phyloP scores from a whole-genome alignment of 1,140 invertebrate genomes.

The Brachionus sp. region DNA sequence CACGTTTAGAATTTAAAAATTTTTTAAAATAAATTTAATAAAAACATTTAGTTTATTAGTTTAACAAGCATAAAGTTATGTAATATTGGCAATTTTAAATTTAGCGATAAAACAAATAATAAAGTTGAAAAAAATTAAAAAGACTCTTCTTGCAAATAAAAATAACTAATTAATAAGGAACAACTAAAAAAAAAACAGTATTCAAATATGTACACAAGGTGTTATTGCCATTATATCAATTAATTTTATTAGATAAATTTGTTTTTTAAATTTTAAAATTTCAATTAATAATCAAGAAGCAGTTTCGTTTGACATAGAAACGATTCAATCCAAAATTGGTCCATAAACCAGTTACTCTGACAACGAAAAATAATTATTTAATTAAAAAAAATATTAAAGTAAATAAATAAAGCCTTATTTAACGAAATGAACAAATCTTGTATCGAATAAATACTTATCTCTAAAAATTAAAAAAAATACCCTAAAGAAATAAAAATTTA shows the following conservation, averaged over 20 bases:
- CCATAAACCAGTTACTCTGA: not conserved
- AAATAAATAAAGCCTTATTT: not conserved
- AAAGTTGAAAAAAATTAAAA: not conserved
- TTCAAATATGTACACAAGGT: not conserved
- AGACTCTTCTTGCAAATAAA: not conserved
- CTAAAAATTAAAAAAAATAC: not conserved
- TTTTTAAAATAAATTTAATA: not conserved
- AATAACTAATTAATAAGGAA: not conserved
- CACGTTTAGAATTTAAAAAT: not conserved
- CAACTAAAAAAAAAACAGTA: too few relatives aligned
- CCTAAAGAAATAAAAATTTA: constrained; percentile 5
- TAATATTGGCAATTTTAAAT: not conserved
- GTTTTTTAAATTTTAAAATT: not conserved
- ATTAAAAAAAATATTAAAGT: not conserved
- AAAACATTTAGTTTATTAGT: not conserved
- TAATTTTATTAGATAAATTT: not conserved
- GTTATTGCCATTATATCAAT: not conserved
- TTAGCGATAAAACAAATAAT: not conserved
- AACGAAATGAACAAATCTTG: not conserved
- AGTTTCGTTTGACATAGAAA: not conserved
- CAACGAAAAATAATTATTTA: not conserved
- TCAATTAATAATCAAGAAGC: not conserved
- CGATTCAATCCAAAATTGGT: not conserved
- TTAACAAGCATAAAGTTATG: not conserved
- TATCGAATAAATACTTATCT: not conserved